Evolutionary conservation across 2,888 invertebrate species (phyloP), one percentile per base, ranked within the genome.

Genomic region (Heliconius charithonia): DNA sequence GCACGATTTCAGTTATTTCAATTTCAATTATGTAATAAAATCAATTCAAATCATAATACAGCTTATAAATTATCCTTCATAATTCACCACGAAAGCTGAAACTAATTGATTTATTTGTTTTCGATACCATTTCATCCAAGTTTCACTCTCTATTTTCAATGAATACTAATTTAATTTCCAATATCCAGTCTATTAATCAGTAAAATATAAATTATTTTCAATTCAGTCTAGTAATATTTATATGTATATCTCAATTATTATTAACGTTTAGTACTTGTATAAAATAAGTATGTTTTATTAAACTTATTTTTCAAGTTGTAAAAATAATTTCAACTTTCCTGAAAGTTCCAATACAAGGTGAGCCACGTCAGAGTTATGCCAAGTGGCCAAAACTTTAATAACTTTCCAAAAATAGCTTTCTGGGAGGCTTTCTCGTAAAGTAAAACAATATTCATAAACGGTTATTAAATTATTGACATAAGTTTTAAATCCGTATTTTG

Each of bases 101-200:
- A 62, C 19, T 27, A 76, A 69, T 76, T 69, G 69, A 69, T 67
- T 76, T 69, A 25, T 59, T 76, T 73, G 66, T 75, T 66, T 32
- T 69, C 76, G 59, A 45, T 67, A 62, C 13, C 62, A 25, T 62
- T 62, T 2, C 19, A n/a, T 29, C 75, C 51, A 59, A 63, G 37
- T 74, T 37, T 12, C 37, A 16, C 63, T 67, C 22, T 51, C 29
- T 67, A 66, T 29, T 27, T 45, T 32, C 27, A 7, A 67, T 75
- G 10, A 65, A 63, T 75, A 51, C n/a, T 29, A 27, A n/a, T 62
- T 25, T 25, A 9, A 12, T 62, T 12, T 62, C 25, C 25, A 62
- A 62, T 25, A 62, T 62, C 25, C 25, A 22, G 32, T 12, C 32
- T 32, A 32, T 22, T 32, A n/a, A 66, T 66, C 37, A 37, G 22